phyloP scores from a whole-genome alignment of 2,888 invertebrate species.

The Euproctis similis region DNA sequence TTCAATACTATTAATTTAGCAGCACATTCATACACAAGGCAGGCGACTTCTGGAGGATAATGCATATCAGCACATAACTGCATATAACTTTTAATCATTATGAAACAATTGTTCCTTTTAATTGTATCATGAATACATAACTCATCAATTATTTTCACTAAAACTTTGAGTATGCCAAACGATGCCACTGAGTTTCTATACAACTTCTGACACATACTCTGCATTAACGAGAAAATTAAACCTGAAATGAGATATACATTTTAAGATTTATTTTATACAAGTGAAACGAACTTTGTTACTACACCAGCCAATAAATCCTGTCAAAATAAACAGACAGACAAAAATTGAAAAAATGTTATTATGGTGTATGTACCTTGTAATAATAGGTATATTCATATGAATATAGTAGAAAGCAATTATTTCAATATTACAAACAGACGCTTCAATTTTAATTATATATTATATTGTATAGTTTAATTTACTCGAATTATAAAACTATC shows the following conservation, averaged over 20 bases:
- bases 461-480: background rate
- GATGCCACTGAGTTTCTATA: conserved; percentile 53
- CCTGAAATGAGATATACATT: too few relatives aligned
- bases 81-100: conserved; percentile 60
- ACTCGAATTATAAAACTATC: background rate
- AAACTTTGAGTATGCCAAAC: conserved; percentile 39
- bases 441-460: too few relatives aligned
- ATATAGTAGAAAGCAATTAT: too few relatives aligned
- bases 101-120: conserved; percentile 55
- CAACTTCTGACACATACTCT: conserved; percentile 51
- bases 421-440: too few relatives aligned
- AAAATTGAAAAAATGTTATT: too few relatives aligned
- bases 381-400: too few relatives aligned
- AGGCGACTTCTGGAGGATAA: conserved; percentile 55
- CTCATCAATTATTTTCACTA: conserved; percentile 43
- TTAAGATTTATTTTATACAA: too few relatives aligned
- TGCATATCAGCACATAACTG: conserved; percentile 47
- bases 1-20: conserved; percentile 46
- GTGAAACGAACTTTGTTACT: too few relatives aligned
- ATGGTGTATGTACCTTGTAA: too few relatives aligned
- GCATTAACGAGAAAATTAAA: conserved; percentile 48
- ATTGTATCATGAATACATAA: conserved; percentile 41
- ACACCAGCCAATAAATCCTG: too few relatives aligned
- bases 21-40: conserved; percentile 57
- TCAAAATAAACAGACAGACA: too few relatives aligned